A percentile compares a stretch with the other conserved stretches of the same genome.
phyloP scores from a whole-genome alignment of 1,140 invertebrate genomes.

The Procambarus virginalis region DNA sequence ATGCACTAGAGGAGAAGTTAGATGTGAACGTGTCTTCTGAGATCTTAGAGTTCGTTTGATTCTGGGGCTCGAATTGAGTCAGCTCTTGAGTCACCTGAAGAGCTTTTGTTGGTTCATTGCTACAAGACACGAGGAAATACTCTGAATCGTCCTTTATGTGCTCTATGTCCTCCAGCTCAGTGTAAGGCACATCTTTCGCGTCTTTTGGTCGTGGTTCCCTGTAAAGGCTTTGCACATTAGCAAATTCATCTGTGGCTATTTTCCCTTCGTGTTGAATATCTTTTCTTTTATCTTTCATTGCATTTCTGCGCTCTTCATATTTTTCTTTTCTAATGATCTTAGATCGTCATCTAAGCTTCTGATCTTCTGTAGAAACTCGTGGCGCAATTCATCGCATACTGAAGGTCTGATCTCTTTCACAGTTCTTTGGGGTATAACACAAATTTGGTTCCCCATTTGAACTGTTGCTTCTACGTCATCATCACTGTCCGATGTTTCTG shows the following conservation, averaged over 20 bases:
- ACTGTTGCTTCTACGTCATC: neutral
- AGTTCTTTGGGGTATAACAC: neutral
- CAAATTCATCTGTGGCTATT: neutral
- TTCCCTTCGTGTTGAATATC: neutral
- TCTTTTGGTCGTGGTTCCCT: neutral
- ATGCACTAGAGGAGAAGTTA: neutral
- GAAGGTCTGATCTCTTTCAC: neutral
- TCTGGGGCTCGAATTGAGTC: neutral
- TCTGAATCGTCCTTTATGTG: neutral
- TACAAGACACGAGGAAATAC: neutral
- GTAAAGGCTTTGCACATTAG: neutral
- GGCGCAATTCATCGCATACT: neutral
- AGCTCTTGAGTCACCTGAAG: neutral
- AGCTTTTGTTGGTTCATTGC: neutral
- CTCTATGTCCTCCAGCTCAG: constrained; percentile 1
- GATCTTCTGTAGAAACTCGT: constrained; percentile 30
- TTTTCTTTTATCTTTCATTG: neutral
- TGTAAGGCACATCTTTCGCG: neutral
- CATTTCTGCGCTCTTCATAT: neutral
- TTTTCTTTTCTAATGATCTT: neutral
- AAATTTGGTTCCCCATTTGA: neutral
- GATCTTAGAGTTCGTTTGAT: neutral
- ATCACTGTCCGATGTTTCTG: neutral
- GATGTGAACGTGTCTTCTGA: neutral
- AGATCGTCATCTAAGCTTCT: neutral